Evolutionary conservation across 2,113 vertebrate genomes (phyloP).

Genomic region (Gorsachius goisagi): DNA sequence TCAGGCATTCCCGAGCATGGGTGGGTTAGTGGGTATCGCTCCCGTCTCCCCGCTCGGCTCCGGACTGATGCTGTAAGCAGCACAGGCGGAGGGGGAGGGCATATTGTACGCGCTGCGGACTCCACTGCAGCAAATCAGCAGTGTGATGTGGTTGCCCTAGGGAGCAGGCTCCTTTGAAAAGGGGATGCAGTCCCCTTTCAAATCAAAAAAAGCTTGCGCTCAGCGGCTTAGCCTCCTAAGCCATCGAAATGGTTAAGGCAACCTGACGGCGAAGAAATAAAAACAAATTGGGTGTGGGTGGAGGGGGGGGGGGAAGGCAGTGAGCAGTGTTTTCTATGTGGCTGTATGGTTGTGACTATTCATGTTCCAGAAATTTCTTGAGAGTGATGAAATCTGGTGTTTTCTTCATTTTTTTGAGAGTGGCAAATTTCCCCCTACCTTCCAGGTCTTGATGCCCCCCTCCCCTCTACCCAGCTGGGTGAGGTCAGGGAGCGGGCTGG

Average conservation of each 20-base stretch:
- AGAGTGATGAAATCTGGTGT: slow-evolving; percentile 15
- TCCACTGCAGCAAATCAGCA: slow-evolving; percentile 88
- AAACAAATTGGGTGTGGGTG: not conserved
- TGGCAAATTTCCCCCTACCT: not conserved
- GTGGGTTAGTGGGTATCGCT: slow-evolving; percentile 59
- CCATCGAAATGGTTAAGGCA: slow-evolving; percentile 39
- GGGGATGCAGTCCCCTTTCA: slow-evolving; percentile 66
- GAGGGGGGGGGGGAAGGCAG: not conserved
- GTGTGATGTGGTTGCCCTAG: slow-evolving; percentile 72
- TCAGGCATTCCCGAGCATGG: slow-evolving; percentile 81
- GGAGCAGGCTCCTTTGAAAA: slow-evolving; percentile 69
- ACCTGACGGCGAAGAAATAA: not conserved
- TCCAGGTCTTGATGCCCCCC: not conserved
- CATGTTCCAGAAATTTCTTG: slow-evolving; percentile 72
- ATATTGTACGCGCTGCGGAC: slow-evolving; percentile 83
- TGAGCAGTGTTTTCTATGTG: not conserved
- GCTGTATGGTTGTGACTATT: not conserved
- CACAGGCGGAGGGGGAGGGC: slow-evolving; percentile 74
- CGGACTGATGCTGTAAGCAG: slow-evolving; percentile 75
- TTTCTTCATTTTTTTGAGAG: not conserved
- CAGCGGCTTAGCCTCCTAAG: not conserved
- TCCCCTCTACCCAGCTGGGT: not conserved
- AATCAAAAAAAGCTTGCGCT: slow-evolving; percentile 64
- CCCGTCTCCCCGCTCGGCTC: slow-evolving; percentile 67
- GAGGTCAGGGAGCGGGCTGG: not conserved